Evolutionary conservation across 1,140 invertebrate genomes (phyloP).

Genomic region (Pogonomyrmex barbatus): DNA sequence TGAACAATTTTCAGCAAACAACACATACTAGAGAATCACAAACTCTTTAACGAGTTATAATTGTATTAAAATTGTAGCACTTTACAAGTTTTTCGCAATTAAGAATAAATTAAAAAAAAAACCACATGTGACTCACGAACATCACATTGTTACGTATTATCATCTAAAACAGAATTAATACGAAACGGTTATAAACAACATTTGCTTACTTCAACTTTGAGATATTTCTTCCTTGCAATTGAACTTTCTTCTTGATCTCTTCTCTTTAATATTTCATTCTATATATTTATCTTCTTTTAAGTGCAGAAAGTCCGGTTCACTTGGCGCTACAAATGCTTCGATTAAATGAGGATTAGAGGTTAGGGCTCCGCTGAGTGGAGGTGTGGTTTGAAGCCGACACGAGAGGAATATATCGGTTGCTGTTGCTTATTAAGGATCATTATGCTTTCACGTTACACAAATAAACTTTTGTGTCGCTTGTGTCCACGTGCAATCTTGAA

Average conservation of each 20-base stretch:
- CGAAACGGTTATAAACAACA: too few relatives aligned
- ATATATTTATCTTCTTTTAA: not conserved
- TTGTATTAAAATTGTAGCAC: not conserved
- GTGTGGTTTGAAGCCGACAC: too few relatives aligned
- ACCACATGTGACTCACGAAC: too few relatives aligned
- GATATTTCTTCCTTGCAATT: too few relatives aligned
- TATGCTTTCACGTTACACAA: constrained; percentile 17
- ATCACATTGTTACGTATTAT: too few relatives aligned
- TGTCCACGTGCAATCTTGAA: constrained; percentile 6
- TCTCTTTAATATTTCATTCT: not conserved
- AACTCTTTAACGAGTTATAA: not conserved
- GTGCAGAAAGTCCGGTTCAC: not conserved
- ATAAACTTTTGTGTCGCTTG: not conserved
- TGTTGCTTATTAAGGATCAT: not conserved
- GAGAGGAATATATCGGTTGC: not conserved
- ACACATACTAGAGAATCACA: not conserved
- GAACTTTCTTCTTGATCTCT: not conserved
- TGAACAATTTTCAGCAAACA: not conserved
- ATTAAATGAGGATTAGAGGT: too few relatives aligned
- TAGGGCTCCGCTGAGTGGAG: not conserved
- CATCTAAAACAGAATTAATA: too few relatives aligned
- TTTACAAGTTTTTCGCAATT: not conserved
- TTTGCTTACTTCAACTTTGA: too few relatives aligned
- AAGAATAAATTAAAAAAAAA: not conserved
- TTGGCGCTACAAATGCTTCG: too few relatives aligned